Percentiles rank a stretch among this genome's conserved stretches.
These are phyloP conservation scores for Arctopsyche grandis DNA, from an alignment of 1,140 invertebrate species.

Conservation along the genomic window DNA sequence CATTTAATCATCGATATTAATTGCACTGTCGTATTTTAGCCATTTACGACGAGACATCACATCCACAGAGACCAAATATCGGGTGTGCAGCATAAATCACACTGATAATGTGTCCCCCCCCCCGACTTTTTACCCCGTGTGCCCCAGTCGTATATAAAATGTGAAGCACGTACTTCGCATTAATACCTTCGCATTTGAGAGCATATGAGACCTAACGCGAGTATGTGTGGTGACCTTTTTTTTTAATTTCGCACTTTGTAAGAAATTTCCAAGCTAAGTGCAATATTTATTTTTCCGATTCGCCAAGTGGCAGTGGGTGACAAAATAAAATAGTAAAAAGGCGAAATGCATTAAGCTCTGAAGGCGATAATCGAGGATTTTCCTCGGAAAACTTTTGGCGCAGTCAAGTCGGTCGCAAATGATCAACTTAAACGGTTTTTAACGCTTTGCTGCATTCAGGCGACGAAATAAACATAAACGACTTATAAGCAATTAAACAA, in stretches of 20 bases:
- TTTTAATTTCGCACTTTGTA: too few species aligned
- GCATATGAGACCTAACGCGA: neutral
- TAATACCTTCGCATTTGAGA: slow-evolving; percentile 9
- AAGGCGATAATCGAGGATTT: too few species aligned
- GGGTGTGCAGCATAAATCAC: slow-evolving; percentile 24
- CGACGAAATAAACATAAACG: too few species aligned
- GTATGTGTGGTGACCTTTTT: neutral
- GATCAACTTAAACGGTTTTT: neutral
- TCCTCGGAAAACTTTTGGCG: neutral
- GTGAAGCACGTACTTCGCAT: slow-evolving; percentile 37
- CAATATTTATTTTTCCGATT: too few species aligned
- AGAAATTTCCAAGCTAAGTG: too few species aligned
- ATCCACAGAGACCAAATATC: slow-evolving; percentile 8
- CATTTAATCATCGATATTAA: too few species aligned
- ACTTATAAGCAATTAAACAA: too few species aligned
- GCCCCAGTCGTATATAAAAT: slow-evolving; percentile 10
- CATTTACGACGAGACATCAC: too few species aligned
- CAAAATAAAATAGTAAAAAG: too few species aligned
- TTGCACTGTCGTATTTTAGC: too few species aligned
- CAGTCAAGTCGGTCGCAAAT: neutral
- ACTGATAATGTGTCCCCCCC: slow-evolving; percentile 20
- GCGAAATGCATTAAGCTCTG: too few species aligned
- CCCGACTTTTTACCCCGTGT: neutral
- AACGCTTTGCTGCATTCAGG: neutral
- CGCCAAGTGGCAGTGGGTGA: too few species aligned